Percentiles rank a stretch among this genome's conserved stretches.
Conservation (phyloP, 2,888 invertebrate genomes). For the Chouioia cunea region DNA sequence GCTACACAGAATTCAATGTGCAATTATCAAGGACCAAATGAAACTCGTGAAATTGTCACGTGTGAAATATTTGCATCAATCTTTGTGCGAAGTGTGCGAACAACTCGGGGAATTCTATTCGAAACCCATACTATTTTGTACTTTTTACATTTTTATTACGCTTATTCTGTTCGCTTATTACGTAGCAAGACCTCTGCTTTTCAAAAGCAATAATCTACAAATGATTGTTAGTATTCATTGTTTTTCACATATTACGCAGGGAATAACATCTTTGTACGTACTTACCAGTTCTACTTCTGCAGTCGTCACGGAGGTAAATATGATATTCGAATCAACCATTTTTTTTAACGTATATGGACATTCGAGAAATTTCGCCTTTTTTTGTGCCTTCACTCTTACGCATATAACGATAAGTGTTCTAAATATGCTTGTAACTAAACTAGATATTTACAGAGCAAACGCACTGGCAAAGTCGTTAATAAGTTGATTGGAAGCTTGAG, state of each 20-base stretch:
- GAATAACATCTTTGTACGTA: background rate
- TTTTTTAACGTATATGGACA: background rate
- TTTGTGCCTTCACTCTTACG: no score
- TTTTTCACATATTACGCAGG: background rate
- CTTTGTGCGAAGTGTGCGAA: background rate
- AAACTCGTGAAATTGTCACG: background rate
- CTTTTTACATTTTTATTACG: background rate
- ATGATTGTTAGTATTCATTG: background rate
- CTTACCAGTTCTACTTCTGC: background rate
- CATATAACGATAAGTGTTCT: background rate
- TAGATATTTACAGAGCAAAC: background rate
- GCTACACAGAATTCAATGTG: background rate
- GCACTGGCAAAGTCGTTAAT: background rate
- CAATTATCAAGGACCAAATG: background rate
- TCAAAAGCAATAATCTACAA: background rate
- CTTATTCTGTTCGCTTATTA: constrained; percentile 2
- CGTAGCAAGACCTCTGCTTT: background rate
- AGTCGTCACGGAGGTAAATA: constrained; percentile 3
- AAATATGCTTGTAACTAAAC: background rate
- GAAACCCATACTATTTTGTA: background rate
- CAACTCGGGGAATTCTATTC: constrained; percentile 4
- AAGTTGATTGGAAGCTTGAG: background rate
- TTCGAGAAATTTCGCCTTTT: background rate
- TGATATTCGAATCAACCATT: no score
- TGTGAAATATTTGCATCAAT: background rate